phyloP scores from a whole-genome alignment of 2,797 vertebrate genomes.

The Syngnathus acus region DNA sequence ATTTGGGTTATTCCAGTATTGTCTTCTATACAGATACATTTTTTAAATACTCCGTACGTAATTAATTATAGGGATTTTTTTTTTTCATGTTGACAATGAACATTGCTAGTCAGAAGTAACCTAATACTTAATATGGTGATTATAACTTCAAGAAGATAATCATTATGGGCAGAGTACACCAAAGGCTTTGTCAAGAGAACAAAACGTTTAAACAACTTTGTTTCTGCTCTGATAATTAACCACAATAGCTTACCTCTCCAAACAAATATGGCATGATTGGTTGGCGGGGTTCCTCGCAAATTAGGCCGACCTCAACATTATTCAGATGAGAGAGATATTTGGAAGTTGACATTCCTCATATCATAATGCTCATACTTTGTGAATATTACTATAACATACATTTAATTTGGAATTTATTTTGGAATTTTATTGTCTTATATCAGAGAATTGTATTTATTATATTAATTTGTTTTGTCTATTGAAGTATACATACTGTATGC shows the following conservation, averaged over 20 bases:
- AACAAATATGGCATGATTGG: not conserved
- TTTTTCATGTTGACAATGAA: not conserved
- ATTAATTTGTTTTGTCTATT: not conserved
- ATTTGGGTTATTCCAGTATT: not conserved
- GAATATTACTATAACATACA: not conserved
- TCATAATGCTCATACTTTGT: not conserved
- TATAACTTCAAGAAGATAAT: no score
- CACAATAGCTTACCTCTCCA: not conserved
- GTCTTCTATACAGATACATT: not conserved
- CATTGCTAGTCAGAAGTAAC: not conserved
- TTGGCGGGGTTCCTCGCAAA: not conserved
- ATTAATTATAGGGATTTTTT: no score
- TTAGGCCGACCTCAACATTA: not conserved
- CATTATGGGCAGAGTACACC: no score
- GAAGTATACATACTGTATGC: not conserved
- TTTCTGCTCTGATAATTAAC: not conserved
- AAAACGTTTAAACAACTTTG: not conserved
- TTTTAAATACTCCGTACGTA: no score
- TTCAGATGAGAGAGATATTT: not conserved
- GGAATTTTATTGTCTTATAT: not conserved
- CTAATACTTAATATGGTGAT: no score
- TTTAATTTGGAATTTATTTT: not conserved
- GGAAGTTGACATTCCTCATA: not conserved
- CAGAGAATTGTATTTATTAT: not conserved
- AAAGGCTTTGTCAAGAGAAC: no score